Base-by-base conservation (phyloP, 2,888 invertebrate genomes). In the Elegia similella region DNA sequence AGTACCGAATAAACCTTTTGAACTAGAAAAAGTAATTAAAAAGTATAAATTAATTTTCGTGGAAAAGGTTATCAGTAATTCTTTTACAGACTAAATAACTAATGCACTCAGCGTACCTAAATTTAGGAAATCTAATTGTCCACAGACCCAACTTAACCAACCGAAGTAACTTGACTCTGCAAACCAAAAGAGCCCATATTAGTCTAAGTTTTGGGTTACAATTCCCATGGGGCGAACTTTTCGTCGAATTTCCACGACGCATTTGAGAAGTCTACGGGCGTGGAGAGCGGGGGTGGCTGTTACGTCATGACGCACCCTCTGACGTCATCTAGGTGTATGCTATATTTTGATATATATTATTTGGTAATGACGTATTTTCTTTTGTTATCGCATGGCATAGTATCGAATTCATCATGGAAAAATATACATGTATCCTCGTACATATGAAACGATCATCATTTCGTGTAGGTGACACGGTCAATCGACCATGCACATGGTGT, bases 251-350 rank as follows among this genome's bases (percentile, higher is more conserved):
- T 12, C 32, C 29, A 60, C 63, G 58, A 68, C 70, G 70, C 68
- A 77, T 68, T 72, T 80, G 75, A 79, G 77, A 76, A 75, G 30
- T 46, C 69, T 73, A 78, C 74, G 73, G 71, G 59, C 61, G 59
- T 46, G 44, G 57, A 34, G 56, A 42, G 48, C 42, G 54, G 59
- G 52, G 59, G 53, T 56, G 57, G 55, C 32, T 55, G 63, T 73
- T 75, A 80, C 82, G 82, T 80, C 78, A 78, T 67, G 60, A 30
- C 67, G 64, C 61, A 61, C 65, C 69, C 66, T 68, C 72, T 76
- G 73, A 78, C 70, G 69, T 74, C 57, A 60, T 57, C 12, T 38
- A 2, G 5, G n/a, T n/a, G 2, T 23, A 23, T 23, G 5, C 23
- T 23, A 23, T 23, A 23, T 23, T 23, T 23, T 23, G 2, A 3